These are phyloP conservation scores for Caracal caracal DNA, from an alignment of 2,113 vertebrate genomes.

Conservation along the genomic window DNA sequence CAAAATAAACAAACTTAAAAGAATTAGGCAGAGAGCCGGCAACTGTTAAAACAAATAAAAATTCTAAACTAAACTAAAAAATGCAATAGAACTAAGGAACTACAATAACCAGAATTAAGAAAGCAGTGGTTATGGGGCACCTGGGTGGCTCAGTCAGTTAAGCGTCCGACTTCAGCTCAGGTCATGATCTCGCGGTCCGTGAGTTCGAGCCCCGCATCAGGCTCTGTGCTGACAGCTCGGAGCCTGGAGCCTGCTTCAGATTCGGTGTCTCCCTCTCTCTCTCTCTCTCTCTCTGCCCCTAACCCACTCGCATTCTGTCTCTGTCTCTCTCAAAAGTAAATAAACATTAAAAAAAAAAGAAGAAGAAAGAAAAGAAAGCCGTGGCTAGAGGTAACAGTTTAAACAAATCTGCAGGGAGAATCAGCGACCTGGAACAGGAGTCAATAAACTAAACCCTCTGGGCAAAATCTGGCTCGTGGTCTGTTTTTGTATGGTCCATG, in stretches of 20 bases:
- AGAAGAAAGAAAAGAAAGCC: neutral
- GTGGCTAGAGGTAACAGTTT: neutral
- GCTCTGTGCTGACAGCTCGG: too few species aligned
- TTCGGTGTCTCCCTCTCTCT: too few species aligned
- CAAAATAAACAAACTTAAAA: too few species aligned
- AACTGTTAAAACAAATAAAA: constrained; percentile 21
- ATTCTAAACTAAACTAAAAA: constrained; percentile 5
- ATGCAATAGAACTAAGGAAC: neutral
- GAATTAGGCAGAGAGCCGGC: neutral
- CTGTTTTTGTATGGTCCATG: neutral
- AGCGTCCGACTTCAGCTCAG: too few species aligned
- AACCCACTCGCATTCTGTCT: too few species aligned
- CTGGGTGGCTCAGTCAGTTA: too few species aligned
- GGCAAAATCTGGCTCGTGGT: neutral
- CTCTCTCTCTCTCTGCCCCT: too few species aligned
- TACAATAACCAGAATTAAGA: constrained; percentile 16
- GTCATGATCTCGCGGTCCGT: too few species aligned
- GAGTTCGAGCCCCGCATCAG: too few species aligned
- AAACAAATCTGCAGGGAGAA: neutral
- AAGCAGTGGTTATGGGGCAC: neutral
- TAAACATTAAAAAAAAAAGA: too few species aligned
- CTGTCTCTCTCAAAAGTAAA: too few species aligned
- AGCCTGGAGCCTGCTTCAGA: too few species aligned
- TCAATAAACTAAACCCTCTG: neutral
- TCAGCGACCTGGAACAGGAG: neutral